These are phyloP conservation scores for Hippocampus comes DNA, from an alignment of 2,113 vertebrate genomes.

Conservation along the genomic window DNA sequence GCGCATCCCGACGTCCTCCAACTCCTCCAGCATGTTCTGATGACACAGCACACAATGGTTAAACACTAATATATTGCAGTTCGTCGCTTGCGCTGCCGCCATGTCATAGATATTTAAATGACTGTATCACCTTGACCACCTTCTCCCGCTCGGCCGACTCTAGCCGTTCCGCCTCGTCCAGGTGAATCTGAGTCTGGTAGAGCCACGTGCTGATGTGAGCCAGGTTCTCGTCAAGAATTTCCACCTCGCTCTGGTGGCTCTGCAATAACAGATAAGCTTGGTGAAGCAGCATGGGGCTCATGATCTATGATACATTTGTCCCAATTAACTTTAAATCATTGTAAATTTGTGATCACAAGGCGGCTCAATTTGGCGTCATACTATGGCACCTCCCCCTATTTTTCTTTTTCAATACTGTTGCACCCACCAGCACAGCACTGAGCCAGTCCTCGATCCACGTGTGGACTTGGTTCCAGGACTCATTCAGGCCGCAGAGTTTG, in stretches of 20 bases:
- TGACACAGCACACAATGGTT: neutral
- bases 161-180: constrained; percentile 91
- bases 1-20: constrained; percentile 81
- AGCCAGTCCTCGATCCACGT: constrained; percentile 93
- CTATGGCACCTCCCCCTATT: too few relatives aligned
- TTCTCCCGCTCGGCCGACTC: constrained; percentile 79
- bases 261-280: constrained; percentile 47
- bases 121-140: constrained; percentile 79
- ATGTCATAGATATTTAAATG: too few relatives aligned
- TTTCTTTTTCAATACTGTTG: neutral
- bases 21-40: constrained; percentile 68
- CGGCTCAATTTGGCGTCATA: too few relatives aligned
- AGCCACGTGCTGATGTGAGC: constrained; percentile 99
- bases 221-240: constrained; percentile 93
- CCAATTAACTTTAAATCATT: neutral
- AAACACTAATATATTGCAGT: too few relatives aligned
- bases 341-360: too few relatives aligned
- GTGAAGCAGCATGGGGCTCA: neutral
- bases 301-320: neutral
- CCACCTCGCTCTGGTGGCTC: constrained; percentile 91
- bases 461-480: constrained; percentile 82
- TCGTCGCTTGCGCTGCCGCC: too few relatives aligned
- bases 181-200: constrained; percentile 91
- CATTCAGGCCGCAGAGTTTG: constrained; percentile 81
- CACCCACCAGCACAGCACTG: constrained; percentile 81